A percentile compares a stretch with the other conserved stretches of the same genome.
Conservation (phyloP, 2,888 invertebrate species). For the Palloptera scutellata region DNA sequence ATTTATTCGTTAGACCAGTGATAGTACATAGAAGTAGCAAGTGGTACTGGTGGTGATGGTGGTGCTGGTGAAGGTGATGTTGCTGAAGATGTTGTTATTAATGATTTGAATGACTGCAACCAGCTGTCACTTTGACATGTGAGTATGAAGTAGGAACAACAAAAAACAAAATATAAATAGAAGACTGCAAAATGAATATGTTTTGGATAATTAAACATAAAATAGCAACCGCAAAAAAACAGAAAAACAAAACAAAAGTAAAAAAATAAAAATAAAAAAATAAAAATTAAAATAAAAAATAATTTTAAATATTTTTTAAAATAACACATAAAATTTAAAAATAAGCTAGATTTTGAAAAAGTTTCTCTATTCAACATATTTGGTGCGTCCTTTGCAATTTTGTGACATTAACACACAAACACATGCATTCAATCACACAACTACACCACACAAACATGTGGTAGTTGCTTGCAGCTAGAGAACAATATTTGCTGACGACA, state of each 20-base stretch:
- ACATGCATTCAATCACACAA: too few species aligned
- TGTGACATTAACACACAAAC: background rate
- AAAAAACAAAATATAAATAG: constrained; percentile 4
- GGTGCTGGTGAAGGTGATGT: background rate
- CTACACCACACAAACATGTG: background rate
- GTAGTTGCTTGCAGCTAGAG: constrained; percentile 1
- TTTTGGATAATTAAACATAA: constrained; percentile 8
- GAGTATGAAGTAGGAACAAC: constrained; percentile 14
- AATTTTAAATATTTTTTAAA: constrained; percentile 4
- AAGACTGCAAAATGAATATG: constrained; percentile 26
- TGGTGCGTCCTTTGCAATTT: background rate
- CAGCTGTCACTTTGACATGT: constrained; percentile 41
- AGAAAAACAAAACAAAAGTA: too few species aligned
- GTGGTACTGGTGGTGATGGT: background rate
- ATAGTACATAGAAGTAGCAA: constrained; percentile 7
- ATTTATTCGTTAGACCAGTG: background rate
- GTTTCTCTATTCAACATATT: background rate
- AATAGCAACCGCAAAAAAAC: background rate
- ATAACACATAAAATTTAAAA: background rate
- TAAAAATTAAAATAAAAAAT: background rate
- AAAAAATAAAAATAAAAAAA: too few species aligned
- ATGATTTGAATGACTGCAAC: constrained; percentile 39
- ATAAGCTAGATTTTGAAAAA: background rate
- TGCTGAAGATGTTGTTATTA: constrained; percentile 17
- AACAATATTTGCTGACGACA: constrained; percentile 6